Conservation (phyloP, 2,113 vertebrate species). For the Aramus guarauna region DNA sequence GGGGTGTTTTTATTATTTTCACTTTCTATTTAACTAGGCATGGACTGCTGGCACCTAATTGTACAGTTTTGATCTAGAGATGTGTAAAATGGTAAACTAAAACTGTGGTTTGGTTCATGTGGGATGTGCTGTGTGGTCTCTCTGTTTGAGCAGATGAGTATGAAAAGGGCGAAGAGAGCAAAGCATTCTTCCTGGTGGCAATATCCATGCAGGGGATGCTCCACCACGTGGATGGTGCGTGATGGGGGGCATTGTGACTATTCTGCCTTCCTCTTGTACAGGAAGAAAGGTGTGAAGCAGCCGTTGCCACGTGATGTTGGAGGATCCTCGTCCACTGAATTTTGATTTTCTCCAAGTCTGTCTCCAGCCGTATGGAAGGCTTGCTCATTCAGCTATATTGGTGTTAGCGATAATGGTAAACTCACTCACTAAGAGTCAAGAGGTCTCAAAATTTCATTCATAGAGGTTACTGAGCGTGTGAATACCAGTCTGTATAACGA, state of each 20-base stretch:
- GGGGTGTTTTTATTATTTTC: neutral
- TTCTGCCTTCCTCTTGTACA: neutral
- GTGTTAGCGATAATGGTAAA: neutral
- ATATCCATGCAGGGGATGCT: neutral
- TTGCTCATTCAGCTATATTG: neutral
- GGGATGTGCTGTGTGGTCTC: neutral
- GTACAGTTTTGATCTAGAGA: neutral
- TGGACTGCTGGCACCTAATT: neutral
- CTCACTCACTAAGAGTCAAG: neutral
- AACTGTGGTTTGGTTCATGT: neutral
- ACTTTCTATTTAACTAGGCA: neutral
- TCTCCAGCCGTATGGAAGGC: fast-evolving
- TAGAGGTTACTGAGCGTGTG: neutral
- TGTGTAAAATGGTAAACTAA: neutral
- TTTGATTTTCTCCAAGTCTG: neutral
- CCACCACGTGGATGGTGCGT: neutral
- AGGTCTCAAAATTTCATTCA: neutral
- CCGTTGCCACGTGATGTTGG: neutral
- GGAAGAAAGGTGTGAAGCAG: neutral
- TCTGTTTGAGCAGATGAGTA: neutral
- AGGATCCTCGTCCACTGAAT: neutral
- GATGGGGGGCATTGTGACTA: neutral
- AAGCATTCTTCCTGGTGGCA: neutral
- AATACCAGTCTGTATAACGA: neutral
- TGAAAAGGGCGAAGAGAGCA: neutral